Percentiles rank a stretch among this genome's conserved stretches.
Evolutionary conservation across 2,113 vertebrate genomes (phyloP).

Genomic region (Alligator mississippiensis): DNA sequence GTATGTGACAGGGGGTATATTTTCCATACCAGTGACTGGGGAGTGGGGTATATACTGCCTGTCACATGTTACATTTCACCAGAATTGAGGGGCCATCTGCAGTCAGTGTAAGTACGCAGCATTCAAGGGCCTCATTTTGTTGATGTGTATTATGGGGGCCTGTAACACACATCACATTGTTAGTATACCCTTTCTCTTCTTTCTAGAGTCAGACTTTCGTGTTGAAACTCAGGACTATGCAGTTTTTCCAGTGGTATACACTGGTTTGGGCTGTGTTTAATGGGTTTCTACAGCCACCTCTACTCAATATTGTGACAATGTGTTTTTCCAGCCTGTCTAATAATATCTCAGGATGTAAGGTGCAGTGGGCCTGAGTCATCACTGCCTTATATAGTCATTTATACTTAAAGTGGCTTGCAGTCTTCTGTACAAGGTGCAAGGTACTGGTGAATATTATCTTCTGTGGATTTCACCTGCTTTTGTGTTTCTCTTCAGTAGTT

Average conservation of each 20-base stretch:
- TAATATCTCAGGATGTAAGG: neutral
- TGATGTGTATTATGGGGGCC: rapidly evolving
- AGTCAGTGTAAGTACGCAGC: rapidly evolving
- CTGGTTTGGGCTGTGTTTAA: neutral
- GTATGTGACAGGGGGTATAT: rapidly evolving
- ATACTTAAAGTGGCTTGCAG: neutral
- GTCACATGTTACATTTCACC: neutral
- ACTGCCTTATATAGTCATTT: rapidly evolving
- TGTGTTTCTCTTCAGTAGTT: neutral
- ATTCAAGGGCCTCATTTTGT: rapidly evolving
- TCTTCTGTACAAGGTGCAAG: neutral
- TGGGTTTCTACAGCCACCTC: neutral
- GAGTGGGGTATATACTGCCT: neutral
- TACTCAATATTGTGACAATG: neutral
- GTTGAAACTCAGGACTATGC: too few species aligned
- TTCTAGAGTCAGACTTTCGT: neutral
- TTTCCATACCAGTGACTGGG: neutral
- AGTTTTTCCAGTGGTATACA: neutral
- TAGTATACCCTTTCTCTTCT: neutral
- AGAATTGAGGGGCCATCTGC: neutral
- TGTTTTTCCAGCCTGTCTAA: neutral
- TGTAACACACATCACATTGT: neutral
- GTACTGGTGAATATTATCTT: neutral
- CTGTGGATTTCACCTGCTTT: neutral
- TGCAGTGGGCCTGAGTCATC: neutral